Base-by-base conservation (phyloP, 2,113 vertebrate genomes). In the Pseudolaguvia tuberculata region DNA sequence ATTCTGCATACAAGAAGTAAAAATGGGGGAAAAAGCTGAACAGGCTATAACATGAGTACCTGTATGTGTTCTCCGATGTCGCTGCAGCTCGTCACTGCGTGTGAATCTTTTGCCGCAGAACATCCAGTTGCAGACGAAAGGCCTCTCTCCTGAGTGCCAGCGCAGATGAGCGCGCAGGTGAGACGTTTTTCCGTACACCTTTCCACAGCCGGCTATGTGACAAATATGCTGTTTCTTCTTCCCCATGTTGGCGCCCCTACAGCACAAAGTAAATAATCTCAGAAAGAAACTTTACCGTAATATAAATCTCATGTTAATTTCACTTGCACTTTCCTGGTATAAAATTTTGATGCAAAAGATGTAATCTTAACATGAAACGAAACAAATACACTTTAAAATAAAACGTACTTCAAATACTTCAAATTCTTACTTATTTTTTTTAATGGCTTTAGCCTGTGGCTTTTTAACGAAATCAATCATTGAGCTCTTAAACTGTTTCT, bases 161-260 rank as follows among this genome's bases (percentile, higher is more conserved):
- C 97, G 96, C 84, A 99, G 94, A 83, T 99, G 97, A 71, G 97
- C 97, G 89, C 97, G 93, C 90, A 99, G 91, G 85, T 99, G 97
- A 8, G 97, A 99, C 0, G 97, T 99, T 81, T 99, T 99, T 75
- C 97, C 97, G 53, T 99, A 99, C 1, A 98, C 96, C 92, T 99
- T 99, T 82, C 94, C 96, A 87, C 97, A 99, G 76, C 96, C 97
- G 12, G 91, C 92, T 79, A 99, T 98, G 87, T 99, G 97, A 89
- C 97, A 99, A 87, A 99, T 94, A 88, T 99, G 97, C 86, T 97
- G 95, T 86, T 98, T 98, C 90, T 98, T 98, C 87, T 98, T 98
- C 73, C 97, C 96, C 84, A 94, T 90, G 89, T 90, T 93, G 79
- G 94, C 93, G 72, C 96, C 96, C 88, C 96, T 98, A 88, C 84